Conservation (phyloP, 2,113 vertebrate genomes). For the Chascanopsetta lugubris region DNA sequence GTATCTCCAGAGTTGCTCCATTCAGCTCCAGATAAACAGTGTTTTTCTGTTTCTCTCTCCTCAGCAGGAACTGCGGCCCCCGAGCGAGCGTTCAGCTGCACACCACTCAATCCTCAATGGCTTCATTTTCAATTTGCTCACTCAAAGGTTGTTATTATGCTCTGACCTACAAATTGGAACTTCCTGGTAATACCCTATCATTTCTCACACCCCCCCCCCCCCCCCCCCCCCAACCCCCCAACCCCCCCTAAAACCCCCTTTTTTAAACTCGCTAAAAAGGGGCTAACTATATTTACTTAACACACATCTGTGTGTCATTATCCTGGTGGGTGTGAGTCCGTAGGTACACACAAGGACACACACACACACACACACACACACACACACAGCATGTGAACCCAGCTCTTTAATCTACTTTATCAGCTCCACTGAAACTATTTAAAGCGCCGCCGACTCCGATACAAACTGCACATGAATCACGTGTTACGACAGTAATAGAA, state of each 20-base stretch:
- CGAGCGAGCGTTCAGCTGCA: conserved; percentile 70
- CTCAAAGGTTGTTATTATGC: conserved; percentile 78
- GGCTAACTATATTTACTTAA: conserved; percentile 68
- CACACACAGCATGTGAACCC: conserved; percentile 20
- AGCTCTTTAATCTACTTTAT: conserved; percentile 39
- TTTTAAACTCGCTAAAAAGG: conserved; percentile 62
- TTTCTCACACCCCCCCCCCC: conserved; percentile 62
- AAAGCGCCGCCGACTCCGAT: conserved; percentile 47
- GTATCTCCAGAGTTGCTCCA: conserved; percentile 45
- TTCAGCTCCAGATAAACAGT: conserved; percentile 65
- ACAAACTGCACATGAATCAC: conserved; percentile 15
- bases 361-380: neutral
- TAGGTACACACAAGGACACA: neutral
- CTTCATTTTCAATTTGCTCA: conserved; percentile 77
- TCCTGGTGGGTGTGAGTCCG: conserved; percentile 25
- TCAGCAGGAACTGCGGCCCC: conserved; percentile 72
- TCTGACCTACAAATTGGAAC: conserved; percentile 79
- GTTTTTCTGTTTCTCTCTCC: conserved; percentile 69
- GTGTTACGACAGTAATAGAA: conserved; percentile 5
- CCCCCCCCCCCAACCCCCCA: conserved; percentile 54
- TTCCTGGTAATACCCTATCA: conserved; percentile 76
- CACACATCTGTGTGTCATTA: conserved; percentile 75
- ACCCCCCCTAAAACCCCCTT: too few species aligned
- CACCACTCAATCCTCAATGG: conserved; percentile 72
- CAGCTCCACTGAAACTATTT: conserved; percentile 51